Evolutionary conservation across 2,888 invertebrate species (phyloP).

Genomic region (Drosophila setosimentum): DNA sequence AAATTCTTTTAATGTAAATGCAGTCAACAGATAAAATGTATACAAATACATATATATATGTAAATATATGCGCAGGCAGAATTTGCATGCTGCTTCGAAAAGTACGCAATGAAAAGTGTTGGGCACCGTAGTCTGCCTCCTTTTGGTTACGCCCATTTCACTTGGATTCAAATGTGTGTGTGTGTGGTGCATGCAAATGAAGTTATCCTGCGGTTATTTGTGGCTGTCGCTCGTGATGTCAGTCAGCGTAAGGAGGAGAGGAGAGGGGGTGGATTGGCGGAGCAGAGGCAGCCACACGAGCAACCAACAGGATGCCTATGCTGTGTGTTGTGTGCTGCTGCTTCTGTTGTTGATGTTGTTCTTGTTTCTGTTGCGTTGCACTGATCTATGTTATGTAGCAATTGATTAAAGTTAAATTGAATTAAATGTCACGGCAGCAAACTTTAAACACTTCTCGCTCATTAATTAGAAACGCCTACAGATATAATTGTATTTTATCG

Average conservation of each 20-base stretch:
- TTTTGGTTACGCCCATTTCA: slow-evolving; percentile 6
- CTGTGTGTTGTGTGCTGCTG: slow-evolving; percentile 8
- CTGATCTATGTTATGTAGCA: slow-evolving; percentile 50
- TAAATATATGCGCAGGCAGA: slow-evolving; percentile 17
- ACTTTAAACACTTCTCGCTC: slow-evolving; percentile 33
- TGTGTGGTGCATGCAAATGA: slow-evolving; percentile 67
- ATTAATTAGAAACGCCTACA: slow-evolving; percentile 40
- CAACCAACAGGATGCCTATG: slow-evolving; percentile 40
- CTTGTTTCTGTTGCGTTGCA: slow-evolving; percentile 18
- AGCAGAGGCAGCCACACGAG: not conserved
- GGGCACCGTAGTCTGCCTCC: slow-evolving; percentile 1
- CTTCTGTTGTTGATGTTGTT: slow-evolving; percentile 13
- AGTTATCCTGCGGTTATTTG: slow-evolving; percentile 80
- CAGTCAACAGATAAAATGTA: slow-evolving; percentile 52
- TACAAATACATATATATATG: slow-evolving; percentile 15
- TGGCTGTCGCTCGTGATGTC: slow-evolving; percentile 74
- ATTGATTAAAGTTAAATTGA: slow-evolving; percentile 74
- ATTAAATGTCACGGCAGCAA: slow-evolving; percentile 46
- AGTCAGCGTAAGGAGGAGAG: slow-evolving; percentile 25
- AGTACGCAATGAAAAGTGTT: slow-evolving; percentile 49
- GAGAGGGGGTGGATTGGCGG: not conserved
- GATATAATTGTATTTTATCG: slow-evolving; percentile 31
- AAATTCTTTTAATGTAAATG: slow-evolving; percentile 67
- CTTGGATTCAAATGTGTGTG: not conserved
- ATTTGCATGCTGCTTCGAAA: slow-evolving; percentile 43